Conservation (phyloP, 1,140 invertebrate species). For the Aphaenogaster floridana region DNA sequence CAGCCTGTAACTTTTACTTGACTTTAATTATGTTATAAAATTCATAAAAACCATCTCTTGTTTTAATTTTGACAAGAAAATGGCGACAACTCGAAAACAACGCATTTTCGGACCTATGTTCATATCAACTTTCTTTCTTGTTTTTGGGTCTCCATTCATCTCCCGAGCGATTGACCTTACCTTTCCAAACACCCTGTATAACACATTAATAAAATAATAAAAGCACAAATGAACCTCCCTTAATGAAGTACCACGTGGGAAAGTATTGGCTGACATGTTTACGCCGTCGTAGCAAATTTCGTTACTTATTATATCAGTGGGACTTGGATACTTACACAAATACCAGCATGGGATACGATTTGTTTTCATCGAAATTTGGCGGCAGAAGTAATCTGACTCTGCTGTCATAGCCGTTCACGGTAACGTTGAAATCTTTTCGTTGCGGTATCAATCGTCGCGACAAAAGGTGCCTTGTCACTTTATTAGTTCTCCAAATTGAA, state of each 20-base stretch:
- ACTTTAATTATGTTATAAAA: no score
- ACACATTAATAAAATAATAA: not conserved
- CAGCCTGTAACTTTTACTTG: no score
- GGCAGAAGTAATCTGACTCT: constrained; percentile 86
- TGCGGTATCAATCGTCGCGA: constrained; percentile 88
- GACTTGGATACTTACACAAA: constrained; percentile 79
- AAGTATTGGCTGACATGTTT: not conserved
- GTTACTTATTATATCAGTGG: not conserved
- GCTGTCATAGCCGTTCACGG: constrained; percentile 87
- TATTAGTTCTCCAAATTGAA: constrained; percentile 89
- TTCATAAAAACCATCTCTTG: no score
- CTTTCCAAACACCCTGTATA: no score
- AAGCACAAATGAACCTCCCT: not conserved
- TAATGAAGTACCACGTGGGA: not conserved
- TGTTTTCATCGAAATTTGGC: constrained; percentile 83
- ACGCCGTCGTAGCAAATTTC: not conserved
- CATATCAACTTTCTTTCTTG: no score
- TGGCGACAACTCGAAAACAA: no score
- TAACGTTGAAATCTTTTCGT: constrained; percentile 88
- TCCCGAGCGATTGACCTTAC: no score
- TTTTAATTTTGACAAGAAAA: no score
- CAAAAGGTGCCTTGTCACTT: constrained; percentile 86
- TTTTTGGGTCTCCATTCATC: no score
- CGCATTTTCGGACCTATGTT: no score
- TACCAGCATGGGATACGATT: constrained; percentile 81